These are phyloP conservation scores for Onthophagus sagittarius DNA, from an alignment of 2,888 invertebrate species.

Conservation along the genomic window DNA sequence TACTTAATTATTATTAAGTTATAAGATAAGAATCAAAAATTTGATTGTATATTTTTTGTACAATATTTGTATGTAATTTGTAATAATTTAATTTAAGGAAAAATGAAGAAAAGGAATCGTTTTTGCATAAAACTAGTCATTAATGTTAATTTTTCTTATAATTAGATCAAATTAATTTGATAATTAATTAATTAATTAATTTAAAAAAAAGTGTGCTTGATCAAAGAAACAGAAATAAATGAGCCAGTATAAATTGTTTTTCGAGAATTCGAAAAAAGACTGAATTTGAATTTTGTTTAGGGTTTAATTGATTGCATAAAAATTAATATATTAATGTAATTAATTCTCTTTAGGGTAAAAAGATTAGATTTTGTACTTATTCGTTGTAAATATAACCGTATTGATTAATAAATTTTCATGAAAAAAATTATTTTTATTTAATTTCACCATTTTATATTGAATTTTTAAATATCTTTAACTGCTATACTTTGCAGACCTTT, in stretches of 20 bases:
- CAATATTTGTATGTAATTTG: background rate
- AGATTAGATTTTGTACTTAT: too few species aligned
- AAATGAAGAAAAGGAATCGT: background rate
- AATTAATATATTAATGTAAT: too few species aligned
- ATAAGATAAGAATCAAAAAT: too few species aligned
- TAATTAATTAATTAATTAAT: too few species aligned
- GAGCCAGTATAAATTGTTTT: background rate
- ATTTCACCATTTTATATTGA: too few species aligned
- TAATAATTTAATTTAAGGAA: background rate
- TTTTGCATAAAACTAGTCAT: background rate
- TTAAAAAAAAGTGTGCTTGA: background rate
- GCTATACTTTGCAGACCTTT: too few species aligned
- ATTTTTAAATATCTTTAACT: too few species aligned
- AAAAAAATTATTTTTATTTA: too few species aligned
- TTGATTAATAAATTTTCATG: too few species aligned
- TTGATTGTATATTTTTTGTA: background rate
- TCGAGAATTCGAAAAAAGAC: background rate
- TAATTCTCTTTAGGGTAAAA: too few species aligned
- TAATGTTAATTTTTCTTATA: background rate
- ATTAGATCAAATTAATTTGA: too few species aligned
- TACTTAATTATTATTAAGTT: constrained; percentile 2
- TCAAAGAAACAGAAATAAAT: background rate
- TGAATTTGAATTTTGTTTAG: background rate
- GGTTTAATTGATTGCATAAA: background rate
- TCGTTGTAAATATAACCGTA: too few species aligned